Base-by-base conservation (phyloP, 1,140 invertebrate genomes). In the Drosophila parabipectinata region DNA sequence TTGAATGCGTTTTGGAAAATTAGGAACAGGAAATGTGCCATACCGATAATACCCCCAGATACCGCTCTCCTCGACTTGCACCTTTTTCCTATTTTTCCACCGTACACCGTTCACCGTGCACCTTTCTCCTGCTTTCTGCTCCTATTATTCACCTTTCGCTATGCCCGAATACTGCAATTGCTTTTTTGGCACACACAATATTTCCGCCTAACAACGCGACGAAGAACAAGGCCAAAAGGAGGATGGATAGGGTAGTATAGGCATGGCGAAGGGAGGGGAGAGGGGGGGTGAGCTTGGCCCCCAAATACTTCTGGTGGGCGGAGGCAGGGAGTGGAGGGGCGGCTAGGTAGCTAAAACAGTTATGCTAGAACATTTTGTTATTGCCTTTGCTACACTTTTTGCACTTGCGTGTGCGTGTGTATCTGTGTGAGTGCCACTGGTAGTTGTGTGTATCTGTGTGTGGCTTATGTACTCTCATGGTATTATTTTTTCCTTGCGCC, bases 121-220 rank as follows among this genome's bases (percentile, higher is more conserved):
- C 18, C 9, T 6, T n/a, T 28, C n/a, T 18, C 32, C 30, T 14
- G n/a, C 24, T 30, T 7, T 6, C 8, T 5, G 5, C 26, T 28
- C 26, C 26, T 28, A 28, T 28, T 28, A 8, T 9, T 21, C 30
- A 24, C 24, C 15, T 32, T 21, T 67, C 21, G 9, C 12, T 30
- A 48, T 47, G 50, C 37, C 50, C 62, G 52, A 69, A 69, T 67
- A 68, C 54, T 69, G 66, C 66, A 68, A 69, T 56, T 56, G 50
- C 66, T 68, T 56, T 41, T 63, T 63, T 66, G 58, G 63, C 63
- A 63, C 60, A 63, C 58, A 66, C 63, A 66, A 63, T 66, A 63
- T 66, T 66, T 68, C 62, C 50, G 66, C 41, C 41, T 68, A 45
- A 50, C 63, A 69, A 68, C 50, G 54, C 67, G 50, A 56, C 28